These are phyloP conservation scores for Rostratula benghalensis DNA, from an alignment of 2,113 vertebrate species.

Conservation along the genomic window DNA sequence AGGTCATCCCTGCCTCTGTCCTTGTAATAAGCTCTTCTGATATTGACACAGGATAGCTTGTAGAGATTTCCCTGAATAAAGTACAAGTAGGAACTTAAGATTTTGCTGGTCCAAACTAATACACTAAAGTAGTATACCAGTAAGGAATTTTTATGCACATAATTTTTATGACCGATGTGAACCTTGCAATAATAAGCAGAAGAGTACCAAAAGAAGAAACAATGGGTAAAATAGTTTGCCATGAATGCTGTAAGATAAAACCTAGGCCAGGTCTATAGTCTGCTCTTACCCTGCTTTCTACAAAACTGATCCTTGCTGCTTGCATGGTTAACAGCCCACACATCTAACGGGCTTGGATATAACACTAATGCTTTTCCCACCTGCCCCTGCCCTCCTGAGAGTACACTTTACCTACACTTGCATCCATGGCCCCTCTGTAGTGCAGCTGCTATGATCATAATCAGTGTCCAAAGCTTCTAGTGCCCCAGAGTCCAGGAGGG, in stretches of 20 bases:
- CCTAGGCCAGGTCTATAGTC: not conserved
- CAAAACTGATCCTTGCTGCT: not conserved
- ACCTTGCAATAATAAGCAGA: not conserved
- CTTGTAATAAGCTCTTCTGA: not conserved
- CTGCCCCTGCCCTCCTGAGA: not conserved
- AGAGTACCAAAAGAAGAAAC: not conserved
- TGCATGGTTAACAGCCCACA: not conserved
- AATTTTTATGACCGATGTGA: not conserved
- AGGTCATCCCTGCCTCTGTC: not conserved
- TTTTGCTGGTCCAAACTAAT: not conserved
- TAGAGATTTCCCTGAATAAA: not conserved
- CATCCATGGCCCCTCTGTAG: fast-evolving
- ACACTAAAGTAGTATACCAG: not conserved
- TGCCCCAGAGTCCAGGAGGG: not conserved
- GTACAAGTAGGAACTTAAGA: not conserved
- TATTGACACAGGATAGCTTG: not conserved
- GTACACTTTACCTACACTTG: fast-evolving
- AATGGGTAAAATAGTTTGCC: not conserved
- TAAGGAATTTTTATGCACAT: not conserved
- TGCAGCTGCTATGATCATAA: not conserved
- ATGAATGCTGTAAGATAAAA: not conserved
- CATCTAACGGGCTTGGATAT: not conserved
- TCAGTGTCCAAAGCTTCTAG: not conserved
- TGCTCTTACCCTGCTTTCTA: not conserved
- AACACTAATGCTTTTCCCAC: not conserved